Evolutionary conservation across 1,140 invertebrate species (phyloP), one percentile per base, ranked within the genome.

Genomic region (Araneus ventricosus): DNA sequence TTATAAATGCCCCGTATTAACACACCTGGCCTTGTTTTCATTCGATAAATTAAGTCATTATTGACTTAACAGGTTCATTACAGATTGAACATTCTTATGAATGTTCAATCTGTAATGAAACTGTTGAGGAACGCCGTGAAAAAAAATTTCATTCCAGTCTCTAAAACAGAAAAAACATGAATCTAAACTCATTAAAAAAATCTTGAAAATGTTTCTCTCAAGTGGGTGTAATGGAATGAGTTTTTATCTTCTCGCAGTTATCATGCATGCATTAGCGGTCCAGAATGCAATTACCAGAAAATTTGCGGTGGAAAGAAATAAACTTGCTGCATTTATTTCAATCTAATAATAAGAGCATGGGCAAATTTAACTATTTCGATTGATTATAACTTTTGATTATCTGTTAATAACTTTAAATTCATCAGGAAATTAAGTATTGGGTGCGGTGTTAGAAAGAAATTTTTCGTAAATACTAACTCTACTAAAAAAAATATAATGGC

Each of bases 131-230:
- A 22, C 34, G 14, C 30, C 3, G 34, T 34, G 30, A 5, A 75
- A 75, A 75, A 75, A 67, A 8, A 27, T n/a, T 30, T 67, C 6
- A 67, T 27, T n/a, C n/a, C 14, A 8, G 63, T 22, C 30, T 30
- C 17, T 1, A 34, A 75, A 20, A 6, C 17, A 75, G 17, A 75
- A 75, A 75, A 37, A 34, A 17, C 70, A 75, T 37, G 70, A 75
- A 75, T 75, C 34, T 37, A 75, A 30, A 75, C 70, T 37, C 70
- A 37, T 75, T 75, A 75, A 75, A 75, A 75, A 75, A 75, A 75
- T 75, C 70, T 75, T 75, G 5, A 75, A 75, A 75, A 75, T 75
- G 70, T 75, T 75, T 75, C 70, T 75, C 20, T 75, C 17, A 75
- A 75, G 20, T 75, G 30, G 30, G 67, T 27, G 30, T 2, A 75